A percentile compares a stretch with the other conserved stretches of the same genome.
These are phyloP conservation scores for Hypotaenidia okinawae DNA, from an alignment of 2,797 vertebrate species.

Conservation along the genomic window DNA sequence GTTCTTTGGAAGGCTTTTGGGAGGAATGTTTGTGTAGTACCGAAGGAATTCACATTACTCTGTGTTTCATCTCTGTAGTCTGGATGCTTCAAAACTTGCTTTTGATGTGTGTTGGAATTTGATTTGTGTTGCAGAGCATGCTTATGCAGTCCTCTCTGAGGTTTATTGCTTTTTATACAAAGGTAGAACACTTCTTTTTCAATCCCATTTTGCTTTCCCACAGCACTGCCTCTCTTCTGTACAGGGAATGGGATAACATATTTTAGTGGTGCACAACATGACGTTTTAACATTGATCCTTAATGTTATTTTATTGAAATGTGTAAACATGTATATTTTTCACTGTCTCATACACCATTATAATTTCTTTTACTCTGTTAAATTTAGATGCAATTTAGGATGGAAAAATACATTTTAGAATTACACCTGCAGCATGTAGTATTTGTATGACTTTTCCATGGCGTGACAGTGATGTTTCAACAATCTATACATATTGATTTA, in stretches of 20 bases:
- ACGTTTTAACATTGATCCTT: slow-evolving; percentile 51
- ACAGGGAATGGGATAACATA: neutral
- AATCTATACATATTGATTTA: slow-evolving; percentile 99
- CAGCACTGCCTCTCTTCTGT: neutral
- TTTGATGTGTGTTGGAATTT: neutral
- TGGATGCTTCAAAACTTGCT: neutral
- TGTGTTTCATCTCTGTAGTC: neutral
- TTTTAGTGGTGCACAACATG: slow-evolving; percentile 20
- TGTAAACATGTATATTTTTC: slow-evolving; percentile 28
- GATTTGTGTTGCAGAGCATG: neutral
- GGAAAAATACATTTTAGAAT: slow-evolving; percentile 68
- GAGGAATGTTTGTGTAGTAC: neutral
- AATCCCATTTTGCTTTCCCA: neutral
- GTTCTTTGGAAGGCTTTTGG: neutral
- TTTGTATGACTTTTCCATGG: slow-evolving; percentile 91
- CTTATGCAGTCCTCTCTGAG: neutral
- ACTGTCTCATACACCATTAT: neutral
- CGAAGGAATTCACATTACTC: neutral
- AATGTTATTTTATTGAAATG: slow-evolving; percentile 20
- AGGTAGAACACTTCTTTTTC: neutral
- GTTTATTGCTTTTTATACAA: neutral
- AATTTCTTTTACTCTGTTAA: slow-evolving; percentile 72
- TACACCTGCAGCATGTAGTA: slow-evolving; percentile 84
- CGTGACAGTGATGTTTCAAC: slow-evolving; percentile 98
- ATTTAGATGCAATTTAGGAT: slow-evolving; percentile 74